These are phyloP conservation scores for Oenanthe oenanthe DNA, from an alignment of 2,113 vertebrate species.

Conservation along the genomic window DNA sequence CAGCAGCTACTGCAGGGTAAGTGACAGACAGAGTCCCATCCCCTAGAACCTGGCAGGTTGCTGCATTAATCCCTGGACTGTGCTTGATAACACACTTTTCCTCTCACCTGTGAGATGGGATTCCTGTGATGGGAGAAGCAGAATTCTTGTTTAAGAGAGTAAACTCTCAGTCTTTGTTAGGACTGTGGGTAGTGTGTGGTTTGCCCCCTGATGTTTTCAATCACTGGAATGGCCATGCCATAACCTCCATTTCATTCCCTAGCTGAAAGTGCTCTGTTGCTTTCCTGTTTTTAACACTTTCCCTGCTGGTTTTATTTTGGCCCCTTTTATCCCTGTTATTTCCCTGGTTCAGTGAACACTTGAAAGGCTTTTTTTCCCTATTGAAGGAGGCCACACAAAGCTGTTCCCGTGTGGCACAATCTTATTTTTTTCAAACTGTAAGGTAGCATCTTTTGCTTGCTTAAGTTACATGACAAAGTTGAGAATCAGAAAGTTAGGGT, in stretches of 20 bases:
- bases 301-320: background rate
- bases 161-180: background rate
- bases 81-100: rapidly evolving
- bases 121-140: background rate
- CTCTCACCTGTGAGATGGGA: background rate
- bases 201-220: conserved; percentile 20
- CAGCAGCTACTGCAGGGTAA: background rate
- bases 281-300: background rate
- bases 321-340: background rate
- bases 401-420: background rate
- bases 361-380: background rate
- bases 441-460: conserved; percentile 3
- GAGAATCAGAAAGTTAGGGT: background rate
- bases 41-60: background rate
- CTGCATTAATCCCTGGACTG: background rate
- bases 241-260: background rate
- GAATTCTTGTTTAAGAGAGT: background rate
- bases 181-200: background rate
- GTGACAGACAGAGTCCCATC: background rate
- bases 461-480: background rate
- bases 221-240: background rate
- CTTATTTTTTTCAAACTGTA: background rate
- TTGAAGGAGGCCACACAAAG: background rate
- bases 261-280: background rate
- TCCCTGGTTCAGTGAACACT: background rate